Evolutionary conservation across 2,113 vertebrate genomes (phyloP).

Genomic region (Xenus cinereus): DNA sequence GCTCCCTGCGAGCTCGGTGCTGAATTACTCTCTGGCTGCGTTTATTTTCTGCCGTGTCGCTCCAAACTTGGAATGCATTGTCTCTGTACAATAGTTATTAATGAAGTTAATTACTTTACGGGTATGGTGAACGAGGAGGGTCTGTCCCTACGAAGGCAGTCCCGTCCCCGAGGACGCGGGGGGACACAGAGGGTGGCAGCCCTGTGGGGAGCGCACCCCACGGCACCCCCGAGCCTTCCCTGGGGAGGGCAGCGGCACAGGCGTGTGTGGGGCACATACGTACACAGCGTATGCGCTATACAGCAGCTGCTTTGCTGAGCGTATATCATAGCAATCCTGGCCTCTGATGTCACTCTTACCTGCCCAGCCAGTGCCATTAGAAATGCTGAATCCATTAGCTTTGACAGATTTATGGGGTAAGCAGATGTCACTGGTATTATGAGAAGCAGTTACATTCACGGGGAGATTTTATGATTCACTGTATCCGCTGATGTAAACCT

Average conservation of each 20-base stretch:
- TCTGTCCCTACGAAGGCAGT: not conserved
- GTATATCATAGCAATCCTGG: not conserved
- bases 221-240: not conserved
- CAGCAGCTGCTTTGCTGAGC: not conserved
- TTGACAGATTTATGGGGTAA: constrained; percentile 19
- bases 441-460: constrained; percentile 7
- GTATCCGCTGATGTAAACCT: constrained; percentile 25
- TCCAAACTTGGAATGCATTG: fast-evolving
- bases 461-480: constrained; percentile 46
- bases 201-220: fast-evolving
- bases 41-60: not conserved
- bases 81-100: fast-evolving
- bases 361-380: not conserved
- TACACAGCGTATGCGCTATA: fast-evolving
- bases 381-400: not conserved
- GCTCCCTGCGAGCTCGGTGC: not conserved
- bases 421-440: not conserved
- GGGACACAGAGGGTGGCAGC: not conserved
- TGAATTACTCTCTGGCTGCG: not conserved
- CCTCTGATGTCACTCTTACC: constrained; percentile 28
- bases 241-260: not conserved
- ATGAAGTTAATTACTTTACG: not conserved
- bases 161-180: not conserved
- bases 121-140: not conserved
- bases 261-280: not conserved